Evolutionary conservation across 2,888 invertebrate species (phyloP), one percentile per base, ranked within the genome.

Genomic region (Spisula solida): DNA sequence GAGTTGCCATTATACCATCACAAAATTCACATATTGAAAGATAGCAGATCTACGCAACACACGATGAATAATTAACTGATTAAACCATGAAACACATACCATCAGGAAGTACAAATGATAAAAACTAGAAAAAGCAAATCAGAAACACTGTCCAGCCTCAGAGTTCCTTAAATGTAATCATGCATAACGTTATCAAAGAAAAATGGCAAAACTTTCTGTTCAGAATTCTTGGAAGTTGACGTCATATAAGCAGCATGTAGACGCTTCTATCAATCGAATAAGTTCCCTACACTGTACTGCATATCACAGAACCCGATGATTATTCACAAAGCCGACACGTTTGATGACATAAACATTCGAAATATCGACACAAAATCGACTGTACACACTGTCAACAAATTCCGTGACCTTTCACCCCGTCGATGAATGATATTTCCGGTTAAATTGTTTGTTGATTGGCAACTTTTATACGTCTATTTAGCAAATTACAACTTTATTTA

Each of bases 1-100:
- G 86, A 20, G 91, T 88, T 85, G 91, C 91, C 91, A 91, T 91
- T 79, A 25, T 51, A 16, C 41, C 12, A 47, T 83, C n/a, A 48
- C n/a, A 47, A 12, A 2, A 5, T 41, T 82, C 29, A 47, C 41
- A 41, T 60, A n/a, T 16, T 60, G 34, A 82, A 55, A 16, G n/a
- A n/a, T 4, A 5, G 4, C 31, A 56, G 51, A 81, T 16, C 1
- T 1, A 51, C 51, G 12, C 51, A 51, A 12, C 51, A 12, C 16
- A 51, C 51, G 1, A 16, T 14, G 16, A 1, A 8, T 51, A 12
- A 12, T 16, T 8, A 51, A 51, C 16, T 51, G 10, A 51, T 12
- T 12, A 51, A 51, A 51, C 14, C 51, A 51, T 14, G 1, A 47
- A 47, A 47, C n/a, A 47, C 47, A 16, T 51, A 51, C 1, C 6